Evolutionary conservation across 2,113 vertebrate genomes (phyloP), one percentile per base, ranked within the genome.

Genomic region (Stegastes partitus): DNA sequence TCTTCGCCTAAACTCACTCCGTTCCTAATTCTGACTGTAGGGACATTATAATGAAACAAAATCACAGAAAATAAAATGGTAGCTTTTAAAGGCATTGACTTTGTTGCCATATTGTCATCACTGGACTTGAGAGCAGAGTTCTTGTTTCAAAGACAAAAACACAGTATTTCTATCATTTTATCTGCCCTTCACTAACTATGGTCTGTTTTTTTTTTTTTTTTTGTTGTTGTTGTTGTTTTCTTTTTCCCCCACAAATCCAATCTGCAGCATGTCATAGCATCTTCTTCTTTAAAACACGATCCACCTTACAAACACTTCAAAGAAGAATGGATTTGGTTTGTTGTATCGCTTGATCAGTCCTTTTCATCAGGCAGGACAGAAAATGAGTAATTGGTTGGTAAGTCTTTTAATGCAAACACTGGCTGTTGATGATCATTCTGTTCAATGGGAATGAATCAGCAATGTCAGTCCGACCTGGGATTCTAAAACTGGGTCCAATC

Each of bases 381-480:
- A 25, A 12, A 16, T 49, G 4, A 63, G 39, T 74, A 77, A 85
- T 59, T 72, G 42, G 14, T 74, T 54, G 22, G 58, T 70, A 55
- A 59, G 72, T 78, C 2, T 77, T 56, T 56, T 16, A 23, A 67
- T 58, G 19, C 51, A 82, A 62, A 28, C 44, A 31, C 34, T 16
- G 54, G 37, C 42, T 68, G 64, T 53, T 44, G 61, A 45, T 69
- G 21, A 57, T 81, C 37, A 26, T 19, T 65, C 31, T 28, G 28
- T 18, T 69, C 34, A 31, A 37, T 54, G 45, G 49, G 49, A 56
- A 72, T 12, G 4, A 68, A 74, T 61, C 14, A 55, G 28, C 57
- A 58, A 77, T 66, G 54, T 87, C 47, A 64, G 45, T 2, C 31
- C 75, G 69, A 80, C 79, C 79, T 28, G 44, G 55, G 62, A 68